Conservation (phyloP, 2,888 invertebrate genomes). For the Stenotaenia linearis region DNA sequence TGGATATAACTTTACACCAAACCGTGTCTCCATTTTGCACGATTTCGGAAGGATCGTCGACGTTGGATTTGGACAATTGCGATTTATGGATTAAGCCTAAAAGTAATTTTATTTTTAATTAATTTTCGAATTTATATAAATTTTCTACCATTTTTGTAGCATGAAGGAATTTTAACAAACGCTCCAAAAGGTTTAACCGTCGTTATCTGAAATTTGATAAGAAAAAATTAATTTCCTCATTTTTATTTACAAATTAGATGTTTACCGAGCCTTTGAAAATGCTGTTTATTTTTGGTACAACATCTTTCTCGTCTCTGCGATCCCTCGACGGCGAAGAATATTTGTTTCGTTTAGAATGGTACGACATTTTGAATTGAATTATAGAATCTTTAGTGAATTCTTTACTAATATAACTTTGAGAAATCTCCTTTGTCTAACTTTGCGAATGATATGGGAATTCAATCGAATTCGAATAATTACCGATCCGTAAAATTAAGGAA, state of each 20-base stretch:
- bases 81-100: constrained; percentile 34
- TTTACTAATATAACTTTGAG: neutral
- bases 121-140: neutral
- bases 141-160: constrained; percentile 33
- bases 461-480: neutral
- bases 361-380: neutral
- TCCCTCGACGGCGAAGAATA: neutral
- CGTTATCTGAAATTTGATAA: constrained; percentile 12
- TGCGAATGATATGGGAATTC: neutral
- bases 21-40: constrained; percentile 31
- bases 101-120: neutral
- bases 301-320: neutral
- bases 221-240: no score
- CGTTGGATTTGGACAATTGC: constrained; percentile 31
- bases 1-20: constrained; percentile 36
- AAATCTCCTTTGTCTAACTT: neutral
- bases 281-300: neutral
- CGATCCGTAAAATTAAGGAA: constrained; percentile 1
- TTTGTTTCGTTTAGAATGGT: neutral
- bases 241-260: no score
- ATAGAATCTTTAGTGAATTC: neutral
- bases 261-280: constrained; percentile 34
- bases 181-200: constrained; percentile 33
- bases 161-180: constrained; percentile 33
- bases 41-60: constrained; percentile 33